Evolutionary conservation across 2,797 vertebrate genomes (phyloP).

Genomic region (Eptatretus atami): DNA sequence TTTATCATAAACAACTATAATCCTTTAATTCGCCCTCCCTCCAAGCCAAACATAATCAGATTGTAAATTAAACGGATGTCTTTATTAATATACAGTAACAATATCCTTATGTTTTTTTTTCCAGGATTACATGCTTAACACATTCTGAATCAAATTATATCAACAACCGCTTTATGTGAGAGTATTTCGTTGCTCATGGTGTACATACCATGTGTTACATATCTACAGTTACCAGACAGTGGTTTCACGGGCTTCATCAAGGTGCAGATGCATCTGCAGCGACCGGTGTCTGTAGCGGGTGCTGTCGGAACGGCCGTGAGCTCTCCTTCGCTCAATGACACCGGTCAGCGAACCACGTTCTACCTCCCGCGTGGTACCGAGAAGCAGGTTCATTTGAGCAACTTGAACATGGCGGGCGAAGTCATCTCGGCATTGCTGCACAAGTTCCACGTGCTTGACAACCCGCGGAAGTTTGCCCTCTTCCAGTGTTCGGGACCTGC

Average conservation of each 20-base stretch:
- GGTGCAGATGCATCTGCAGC: slow-evolving; percentile 53
- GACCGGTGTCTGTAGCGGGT: slow-evolving; percentile 43
- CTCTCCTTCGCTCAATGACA: slow-evolving; percentile 1
- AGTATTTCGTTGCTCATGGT: too few relatives aligned
- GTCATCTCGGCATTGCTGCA: slow-evolving; percentile 70
- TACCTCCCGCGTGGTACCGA: slow-evolving; percentile 70
- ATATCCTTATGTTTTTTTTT: too few relatives aligned
- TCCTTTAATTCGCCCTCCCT: too few relatives aligned
- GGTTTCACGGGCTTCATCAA: slow-evolving; percentile 85
- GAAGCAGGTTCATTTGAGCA: slow-evolving; percentile 69
- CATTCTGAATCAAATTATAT: too few relatives aligned
- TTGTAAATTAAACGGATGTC: too few relatives aligned
- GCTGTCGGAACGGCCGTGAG: slow-evolving; percentile 9
- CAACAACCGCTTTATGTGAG: too few relatives aligned
- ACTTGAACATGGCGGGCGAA: slow-evolving; percentile 36
- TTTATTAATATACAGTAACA: too few relatives aligned
- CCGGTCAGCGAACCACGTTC: slow-evolving; percentile 50
- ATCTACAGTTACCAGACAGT: slow-evolving; percentile 44
- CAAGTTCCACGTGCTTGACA: slow-evolving; percentile 72
- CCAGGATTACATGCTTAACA: too few relatives aligned
- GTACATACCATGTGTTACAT: not conserved
- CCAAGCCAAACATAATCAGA: too few relatives aligned
- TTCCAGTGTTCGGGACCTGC: slow-evolving; percentile 50
- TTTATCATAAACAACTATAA: too few relatives aligned
- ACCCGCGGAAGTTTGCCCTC: slow-evolving; percentile 67